phyloP scores from a whole-genome alignment of 2,113 vertebrate genomes.

The Bostrychus sinensis region DNA sequence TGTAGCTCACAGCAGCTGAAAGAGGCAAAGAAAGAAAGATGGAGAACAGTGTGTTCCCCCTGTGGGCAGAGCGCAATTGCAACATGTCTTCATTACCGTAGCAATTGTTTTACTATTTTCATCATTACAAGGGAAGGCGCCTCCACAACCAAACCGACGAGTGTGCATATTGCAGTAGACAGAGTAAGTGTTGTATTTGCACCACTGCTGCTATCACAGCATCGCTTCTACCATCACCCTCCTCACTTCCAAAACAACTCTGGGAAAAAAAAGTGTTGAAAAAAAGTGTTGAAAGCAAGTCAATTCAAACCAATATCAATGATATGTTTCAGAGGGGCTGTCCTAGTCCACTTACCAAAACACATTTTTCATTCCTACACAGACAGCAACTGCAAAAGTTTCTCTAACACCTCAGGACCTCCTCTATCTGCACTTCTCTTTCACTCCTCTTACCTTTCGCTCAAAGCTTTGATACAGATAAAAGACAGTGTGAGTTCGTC shows the following conservation, averaged over 20 bases:
- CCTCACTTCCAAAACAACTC: conserved; percentile 39
- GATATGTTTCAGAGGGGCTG: conserved; percentile 53
- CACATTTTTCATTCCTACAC: conserved; percentile 54
- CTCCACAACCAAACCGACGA: conserved; percentile 31
- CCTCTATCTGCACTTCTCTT: conserved; percentile 53
- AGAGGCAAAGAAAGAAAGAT: conserved; percentile 46
- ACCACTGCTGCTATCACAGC: conserved; percentile 12
- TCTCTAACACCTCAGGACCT: conserved; percentile 70
- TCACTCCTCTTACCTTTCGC: conserved; percentile 66
- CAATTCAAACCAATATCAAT: conserved; percentile 42
- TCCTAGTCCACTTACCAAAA: conserved; percentile 56
- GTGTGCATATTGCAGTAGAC: conserved; percentile 29
- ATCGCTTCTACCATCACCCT: conserved; percentile 6
- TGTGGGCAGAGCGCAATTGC: conserved; percentile 65
- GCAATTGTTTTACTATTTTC: conserved; percentile 67
- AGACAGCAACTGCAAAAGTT: conserved; percentile 69
- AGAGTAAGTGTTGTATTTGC: conserved; percentile 38
- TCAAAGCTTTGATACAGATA: conserved; percentile 79
- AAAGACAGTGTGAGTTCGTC: conserved; percentile 72
- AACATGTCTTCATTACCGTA: conserved; percentile 71
- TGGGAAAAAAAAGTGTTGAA: conserved; percentile 45
- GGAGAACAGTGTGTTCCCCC: conserved; percentile 57
- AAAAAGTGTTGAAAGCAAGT: conserved; percentile 44
- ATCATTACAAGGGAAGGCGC: conserved; percentile 48
- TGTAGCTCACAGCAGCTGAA: conserved; percentile 62